These are phyloP conservation scores for Dromococcyx pavoninus DNA, from an alignment of 2,797 vertebrate species.

Conservation along the genomic window DNA sequence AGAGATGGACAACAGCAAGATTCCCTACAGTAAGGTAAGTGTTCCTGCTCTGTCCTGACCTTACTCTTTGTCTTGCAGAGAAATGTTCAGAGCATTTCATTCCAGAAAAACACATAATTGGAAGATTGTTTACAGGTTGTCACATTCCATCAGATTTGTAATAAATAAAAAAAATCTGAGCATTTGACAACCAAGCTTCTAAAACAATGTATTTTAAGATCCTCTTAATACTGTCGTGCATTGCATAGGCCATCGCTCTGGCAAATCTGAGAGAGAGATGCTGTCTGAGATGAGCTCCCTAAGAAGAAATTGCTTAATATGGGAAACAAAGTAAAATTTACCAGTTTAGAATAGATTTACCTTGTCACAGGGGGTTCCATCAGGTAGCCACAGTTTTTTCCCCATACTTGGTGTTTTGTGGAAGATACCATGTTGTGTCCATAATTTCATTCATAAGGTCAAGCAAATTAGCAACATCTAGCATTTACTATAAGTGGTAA, in stretches of 20 bases:
- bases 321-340: neutral
- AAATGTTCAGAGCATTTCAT: neutral
- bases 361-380: neutral
- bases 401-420: neutral
- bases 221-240: neutral
- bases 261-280: neutral
- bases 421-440: neutral
- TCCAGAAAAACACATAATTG: neutral
- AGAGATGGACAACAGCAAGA: constrained; percentile 77
- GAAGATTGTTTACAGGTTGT: neutral
- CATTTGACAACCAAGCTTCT: neutral
- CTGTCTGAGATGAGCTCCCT: neutral
- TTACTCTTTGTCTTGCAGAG: neutral
- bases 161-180: constrained; percentile 1
- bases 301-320: neutral
- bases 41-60: neutral
- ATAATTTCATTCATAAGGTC: neutral
- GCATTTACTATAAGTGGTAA: neutral
- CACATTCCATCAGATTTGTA: neutral
- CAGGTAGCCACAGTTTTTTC: neutral
- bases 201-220: neutral
- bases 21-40: constrained; percentile 83
- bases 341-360: neutral
- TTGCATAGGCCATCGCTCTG: neutral
- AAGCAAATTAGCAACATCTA: neutral